Base-by-base conservation (phyloP, 1,140 invertebrate genomes). In the Thaumatotibia leucotreta region DNA sequence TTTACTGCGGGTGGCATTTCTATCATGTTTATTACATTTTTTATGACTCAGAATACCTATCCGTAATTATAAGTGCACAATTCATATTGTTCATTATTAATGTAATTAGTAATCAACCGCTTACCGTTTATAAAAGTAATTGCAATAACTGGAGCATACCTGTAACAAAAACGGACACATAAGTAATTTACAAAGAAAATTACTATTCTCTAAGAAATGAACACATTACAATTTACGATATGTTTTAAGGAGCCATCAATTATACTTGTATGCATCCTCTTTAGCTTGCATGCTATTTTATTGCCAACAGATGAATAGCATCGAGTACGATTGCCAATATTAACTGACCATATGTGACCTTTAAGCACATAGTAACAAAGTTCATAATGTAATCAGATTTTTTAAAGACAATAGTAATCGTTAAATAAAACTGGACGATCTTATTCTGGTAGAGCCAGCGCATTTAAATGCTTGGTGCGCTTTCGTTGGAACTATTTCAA, bases 401-500 rank as follows among this genome's bases (percentile, higher is more conserved):
- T 27, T 14, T 58, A 58, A 58, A 58, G 29, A 58, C 6, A 58
- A 14, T 8, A 24, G n/a, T n/a, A 58, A 27, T 2, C 23, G 6
- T 29, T n/a, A 14, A 58, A 58, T 27, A 58, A 58, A 10, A 27
- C 52, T 24, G 14, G 17, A 45, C 35, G 35, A n/a, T 24, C 23
- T 11, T 54, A 54, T 54, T 54, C 23, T 27, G 0, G 11, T 58
- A 58, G 52, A 58, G 29, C 52, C 52, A 58, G 17, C 52, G 23
- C 52, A 58, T 58, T 58, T 58, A 58, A 58, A 58, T 58, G 8
- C 27, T 14, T 54, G 50, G 24, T 58, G 24, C 11, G 29, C 52
- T 58, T 58, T 58, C 52, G 52, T 58, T 27, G 52, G 52, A 58
- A 27, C 52, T 27, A 58, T 58, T 58, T 58, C 27, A 29, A 49